Conservation (phyloP, 1,140 invertebrate genomes). For the Lordiphosa clarofinis region DNA sequence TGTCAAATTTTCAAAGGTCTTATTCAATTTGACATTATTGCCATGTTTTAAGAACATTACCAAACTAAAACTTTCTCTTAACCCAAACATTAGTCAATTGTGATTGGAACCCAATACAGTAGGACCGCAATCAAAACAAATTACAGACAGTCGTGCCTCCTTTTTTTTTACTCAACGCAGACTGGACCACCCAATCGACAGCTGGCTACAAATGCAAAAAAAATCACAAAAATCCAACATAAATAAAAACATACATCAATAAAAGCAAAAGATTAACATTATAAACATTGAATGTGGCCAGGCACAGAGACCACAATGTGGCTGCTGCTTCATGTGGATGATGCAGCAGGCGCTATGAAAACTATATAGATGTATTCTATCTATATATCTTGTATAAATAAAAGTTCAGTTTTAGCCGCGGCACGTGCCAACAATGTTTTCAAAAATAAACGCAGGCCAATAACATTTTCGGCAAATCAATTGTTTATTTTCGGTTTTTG, state of each 20-base stretch:
- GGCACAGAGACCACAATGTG: conserved; percentile 2
- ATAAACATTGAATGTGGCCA: conserved; percentile 22
- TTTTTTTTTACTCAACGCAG: conserved; percentile 1
- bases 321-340: conserved; percentile 7
- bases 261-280: conserved; percentile 17
- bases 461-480: conserved; percentile 52
- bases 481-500: conserved; percentile 52
- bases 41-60: no score
- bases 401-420: conserved; percentile 49
- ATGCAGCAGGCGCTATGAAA: conserved; percentile 16
- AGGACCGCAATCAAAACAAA: no score
- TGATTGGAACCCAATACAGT: no score
- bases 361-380: conserved; percentile 13
- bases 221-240: conserved; percentile 16
- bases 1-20: no score
- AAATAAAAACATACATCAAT: conserved; percentile 32
- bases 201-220: conserved; percentile 13
- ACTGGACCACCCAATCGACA: conserved; percentile 29
- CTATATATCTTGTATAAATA: conserved; percentile 5
- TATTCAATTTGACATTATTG: no score
- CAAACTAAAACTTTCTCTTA: no score
- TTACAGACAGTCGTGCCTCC: conserved; percentile 9
- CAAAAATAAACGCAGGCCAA: conserved; percentile 39
- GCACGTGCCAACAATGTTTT: conserved; percentile 51
- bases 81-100: no score